phyloP scores from a whole-genome alignment of 2,797 vertebrate genomes.

The Enteromius radiatus region DNA sequence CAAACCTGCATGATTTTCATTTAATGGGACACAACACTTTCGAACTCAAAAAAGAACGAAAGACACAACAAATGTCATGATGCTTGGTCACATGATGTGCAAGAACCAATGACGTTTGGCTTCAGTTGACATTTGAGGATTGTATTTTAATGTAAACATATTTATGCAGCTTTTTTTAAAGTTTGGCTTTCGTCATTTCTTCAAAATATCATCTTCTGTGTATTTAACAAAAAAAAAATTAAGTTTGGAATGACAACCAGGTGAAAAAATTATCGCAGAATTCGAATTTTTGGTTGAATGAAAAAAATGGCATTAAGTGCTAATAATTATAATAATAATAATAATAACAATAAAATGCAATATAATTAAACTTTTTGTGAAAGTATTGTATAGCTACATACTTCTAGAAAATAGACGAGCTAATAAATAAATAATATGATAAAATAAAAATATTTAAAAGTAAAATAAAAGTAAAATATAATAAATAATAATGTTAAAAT shows the following conservation, averaged over 20 bases:
- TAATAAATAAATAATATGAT: neutral
- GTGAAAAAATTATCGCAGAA: neutral
- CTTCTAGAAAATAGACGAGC: too few relatives aligned
- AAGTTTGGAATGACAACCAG: neutral
- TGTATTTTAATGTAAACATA: neutral
- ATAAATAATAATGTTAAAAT: neutral
- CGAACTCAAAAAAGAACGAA: neutral
- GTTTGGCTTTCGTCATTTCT: neutral
- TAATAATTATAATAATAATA: constrained; percentile 5
- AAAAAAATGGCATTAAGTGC: neutral
- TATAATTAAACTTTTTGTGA: neutral
- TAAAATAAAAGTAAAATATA: neutral
- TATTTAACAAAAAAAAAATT: neutral
- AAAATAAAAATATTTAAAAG: neutral
- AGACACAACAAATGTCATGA: neutral
- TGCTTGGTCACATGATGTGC: neutral
- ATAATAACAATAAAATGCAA: neutral
- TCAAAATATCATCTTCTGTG: neutral
- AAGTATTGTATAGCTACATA: too few relatives aligned
- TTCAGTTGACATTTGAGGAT: neutral
- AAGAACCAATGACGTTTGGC: neutral
- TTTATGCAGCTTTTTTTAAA: neutral
- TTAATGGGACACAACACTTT: neutral
- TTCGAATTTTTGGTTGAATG: neutral
- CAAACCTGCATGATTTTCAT: neutral